Evolutionary conservation across 2,797 vertebrate genomes (phyloP), one percentile per base, ranked within the genome.

Genomic region (Betta splendens): DNA sequence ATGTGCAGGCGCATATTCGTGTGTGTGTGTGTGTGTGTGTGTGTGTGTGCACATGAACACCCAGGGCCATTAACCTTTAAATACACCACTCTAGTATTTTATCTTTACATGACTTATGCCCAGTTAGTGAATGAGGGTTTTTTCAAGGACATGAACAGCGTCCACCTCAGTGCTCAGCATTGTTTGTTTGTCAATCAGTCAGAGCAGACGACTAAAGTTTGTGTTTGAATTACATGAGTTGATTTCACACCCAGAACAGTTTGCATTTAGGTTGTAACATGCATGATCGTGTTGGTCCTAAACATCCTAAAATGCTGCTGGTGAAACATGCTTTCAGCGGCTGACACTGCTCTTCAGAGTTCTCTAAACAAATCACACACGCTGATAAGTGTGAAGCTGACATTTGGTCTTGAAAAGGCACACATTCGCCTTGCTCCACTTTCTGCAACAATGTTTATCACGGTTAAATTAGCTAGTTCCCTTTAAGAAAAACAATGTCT

Each of bases 1-100:
- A 75, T 74, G n/a, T n/a, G n/a, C n/a, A n/a, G n/a, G 58, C 64
- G 60, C 81, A 64, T 64, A 72, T 72, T 77, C 76, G 65, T 72
- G 60, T 70, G 37, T n/a, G n/a, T n/a, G n/a, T n/a, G n/a, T n/a
- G n/a, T n/a, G n/a, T n/a, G 36, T 43, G 29, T 13, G 26, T 57
- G 63, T 43, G 26, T 35, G 40, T 21, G n/a, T 29, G 15, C 40
- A 26, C 25, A 61, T 44, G 56, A 58, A 45, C 77, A 80, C 53
- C 55, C 67, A 54, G 70, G 72, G 66, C 55, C 55, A 70, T 84
- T 85, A 83, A 85, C 81, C 77, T 88, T 88, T 81, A 79, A 85
- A 72, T 68, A 77, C 57, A 76, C 45, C 67, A 54, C 62, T 72
- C 29, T 8, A 55, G 43, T 69, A 54, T 75, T 81, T 77, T 72